These are phyloP conservation scores for Anser brachyrhynchus DNA, from an alignment of 2,113 vertebrate species.

Conservation along the genomic window DNA sequence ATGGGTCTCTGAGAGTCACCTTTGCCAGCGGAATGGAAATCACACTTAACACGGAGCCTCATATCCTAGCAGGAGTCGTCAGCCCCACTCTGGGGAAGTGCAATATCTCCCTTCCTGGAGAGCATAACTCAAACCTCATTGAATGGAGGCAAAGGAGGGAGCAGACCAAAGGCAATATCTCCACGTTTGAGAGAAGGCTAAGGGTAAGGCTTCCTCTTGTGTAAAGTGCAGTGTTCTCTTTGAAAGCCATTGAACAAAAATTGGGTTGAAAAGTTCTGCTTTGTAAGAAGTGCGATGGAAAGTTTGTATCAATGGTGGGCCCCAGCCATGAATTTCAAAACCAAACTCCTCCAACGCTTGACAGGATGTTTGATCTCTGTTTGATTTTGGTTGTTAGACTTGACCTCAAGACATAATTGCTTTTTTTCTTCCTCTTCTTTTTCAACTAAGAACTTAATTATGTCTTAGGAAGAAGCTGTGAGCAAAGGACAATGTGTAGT, in stretches of 20 bases:
- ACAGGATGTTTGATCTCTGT: slow-evolving; percentile 34
- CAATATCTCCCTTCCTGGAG: slow-evolving; percentile 95
- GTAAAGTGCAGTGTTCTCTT: slow-evolving; percentile 36
- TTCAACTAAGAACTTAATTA: slow-evolving; percentile 57
- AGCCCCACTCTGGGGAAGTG: slow-evolving; percentile 94
- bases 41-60: slow-evolving; percentile 92
- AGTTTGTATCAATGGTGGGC: slow-evolving; percentile 13
- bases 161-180: slow-evolving; percentile 93
- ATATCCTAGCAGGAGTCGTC: slow-evolving; percentile 88
- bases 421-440: slow-evolving; percentile 19
- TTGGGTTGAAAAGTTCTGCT: slow-evolving; percentile 22
- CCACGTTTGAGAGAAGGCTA: slow-evolving; percentile 92
- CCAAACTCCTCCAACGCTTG: background rate
- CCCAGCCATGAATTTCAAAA: slow-evolving; percentile 54
- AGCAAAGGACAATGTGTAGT: background rate
- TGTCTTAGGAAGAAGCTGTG: slow-evolving; percentile 50
- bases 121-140: slow-evolving; percentile 93
- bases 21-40: slow-evolving; percentile 98
- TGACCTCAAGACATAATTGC: slow-evolving; percentile 58
- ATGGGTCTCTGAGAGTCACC: slow-evolving; percentile 91
- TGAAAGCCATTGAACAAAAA: slow-evolving; percentile 36
- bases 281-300: slow-evolving; percentile 15
- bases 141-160: slow-evolving; percentile 98
- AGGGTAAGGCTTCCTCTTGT: slow-evolving; percentile 84
- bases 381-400: slow-evolving; percentile 45